phyloP scores from a whole-genome alignment of 2,113 vertebrate genomes.

The Nothoprocta pentlandii region DNA sequence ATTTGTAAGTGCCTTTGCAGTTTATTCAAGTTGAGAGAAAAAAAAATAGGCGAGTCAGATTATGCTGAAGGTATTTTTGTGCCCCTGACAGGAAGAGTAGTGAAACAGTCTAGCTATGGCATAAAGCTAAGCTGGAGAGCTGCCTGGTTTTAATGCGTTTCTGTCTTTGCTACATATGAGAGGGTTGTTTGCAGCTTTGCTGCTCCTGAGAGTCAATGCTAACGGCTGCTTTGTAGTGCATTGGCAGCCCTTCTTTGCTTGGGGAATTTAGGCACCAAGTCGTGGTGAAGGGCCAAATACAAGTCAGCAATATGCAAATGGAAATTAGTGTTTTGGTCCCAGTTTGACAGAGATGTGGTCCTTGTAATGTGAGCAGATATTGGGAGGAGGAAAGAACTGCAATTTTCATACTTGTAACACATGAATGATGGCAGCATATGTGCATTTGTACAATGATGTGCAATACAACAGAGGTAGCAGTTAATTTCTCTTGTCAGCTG shows the following conservation, averaged over 20 bases:
- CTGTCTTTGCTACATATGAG: background rate
- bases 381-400: background rate
- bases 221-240: background rate
- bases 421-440: background rate
- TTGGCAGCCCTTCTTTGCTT: fast-evolving
- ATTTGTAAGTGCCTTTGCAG: background rate
- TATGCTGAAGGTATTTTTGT: background rate
- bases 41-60: background rate
- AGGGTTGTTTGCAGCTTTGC: background rate
- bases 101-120: background rate
- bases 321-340: background rate
- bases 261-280: background rate
- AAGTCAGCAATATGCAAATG: background rate
- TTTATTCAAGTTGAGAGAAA: background rate
- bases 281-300: background rate
- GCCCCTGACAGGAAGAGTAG: background rate
- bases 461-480: background rate
- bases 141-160: background rate
- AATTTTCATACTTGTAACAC: background rate
- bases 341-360: background rate
- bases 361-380: background rate
- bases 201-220: background rate
- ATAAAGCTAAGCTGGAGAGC: background rate
- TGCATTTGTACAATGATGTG: background rate
- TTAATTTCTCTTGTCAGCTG: background rate